Evolutionary conservation across 2,113 vertebrate genomes (phyloP), one percentile per base, ranked within the genome.

Genomic region (Psettodes erumei): DNA sequence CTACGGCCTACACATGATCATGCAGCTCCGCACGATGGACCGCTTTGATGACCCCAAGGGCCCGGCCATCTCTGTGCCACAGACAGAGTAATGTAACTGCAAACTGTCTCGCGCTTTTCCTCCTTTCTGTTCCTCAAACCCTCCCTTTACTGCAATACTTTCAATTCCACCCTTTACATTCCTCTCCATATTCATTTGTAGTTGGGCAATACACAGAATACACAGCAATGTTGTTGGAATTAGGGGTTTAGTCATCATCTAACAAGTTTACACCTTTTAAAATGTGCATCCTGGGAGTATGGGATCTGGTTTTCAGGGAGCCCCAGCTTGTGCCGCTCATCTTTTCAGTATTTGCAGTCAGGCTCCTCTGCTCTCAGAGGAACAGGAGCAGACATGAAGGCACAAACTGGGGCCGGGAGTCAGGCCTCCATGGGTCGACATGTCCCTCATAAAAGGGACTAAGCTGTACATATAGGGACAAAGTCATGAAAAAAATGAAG

Each of bases 1-100:
- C 68, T 98, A 96, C 1, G 93, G 96, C 61, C 93, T 98, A 47
- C 96, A 99, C 83, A 97, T 97, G 96, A 94, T 99, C 89, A 90
- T 97, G 90, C 95, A 98, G 90, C 93, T 98, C 58, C 95, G 91
- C 65, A 95, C 95, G 1, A 96, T 98, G 65, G 98, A 98, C 85
- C 93, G 93, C 42, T 96, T 97, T 38, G 96, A 96, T 0, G 95
- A 97, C 65, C 94, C 94, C 71, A 95, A 95, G 58, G 92, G 93
- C 19, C 93, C 91, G 0, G 91, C 92, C 21, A 94, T 94, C 79
- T 94, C 94, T 2, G 94, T 94, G 51, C 94, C 94, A 0, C 94
- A 90, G 48, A 93, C 90, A 0, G 93, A 94, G 82, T 90, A 47
- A n/a, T 18, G n/a, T 21, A 19, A 54, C 15, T 13, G 15, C 42